Conservation (phyloP, 2,113 vertebrate species). For the Xyrauchen texanus region DNA sequence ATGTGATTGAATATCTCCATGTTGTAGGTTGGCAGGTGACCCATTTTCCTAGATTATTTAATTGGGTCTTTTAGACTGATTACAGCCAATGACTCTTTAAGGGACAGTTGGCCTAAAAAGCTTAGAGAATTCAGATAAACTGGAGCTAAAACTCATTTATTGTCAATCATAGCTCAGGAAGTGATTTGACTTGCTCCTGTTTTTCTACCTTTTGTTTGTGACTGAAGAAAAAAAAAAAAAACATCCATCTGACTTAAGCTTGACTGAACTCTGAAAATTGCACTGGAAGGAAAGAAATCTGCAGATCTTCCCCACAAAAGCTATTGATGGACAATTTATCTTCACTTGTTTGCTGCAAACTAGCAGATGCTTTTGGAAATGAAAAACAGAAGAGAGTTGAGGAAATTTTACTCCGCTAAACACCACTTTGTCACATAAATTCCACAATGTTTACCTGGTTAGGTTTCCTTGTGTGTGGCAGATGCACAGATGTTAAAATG, state of each 20-base stretch:
- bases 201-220: conserved; percentile 16
- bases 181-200: conserved; percentile 54
- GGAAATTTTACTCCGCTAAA: conserved; percentile 56
- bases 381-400: conserved; percentile 54
- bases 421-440: conserved; percentile 68
- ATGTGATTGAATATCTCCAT: conserved; percentile 61
- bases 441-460: conserved; percentile 57
- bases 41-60: conserved; percentile 50
- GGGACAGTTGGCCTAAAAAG: conserved; percentile 44
- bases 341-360: conserved; percentile 50
- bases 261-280: conserved; percentile 66
- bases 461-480: conserved; percentile 61
- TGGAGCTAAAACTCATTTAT: conserved; percentile 55
- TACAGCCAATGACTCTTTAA: conserved; percentile 37
- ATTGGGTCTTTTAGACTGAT: conserved; percentile 53
- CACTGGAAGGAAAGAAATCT: conserved; percentile 44
- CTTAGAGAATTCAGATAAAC: neutral
- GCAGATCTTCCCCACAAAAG: conserved; percentile 56
- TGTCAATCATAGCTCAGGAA: conserved; percentile 47
- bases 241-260: conserved; percentile 46
- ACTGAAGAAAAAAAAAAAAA: conserved; percentile 38
- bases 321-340: conserved; percentile 65
- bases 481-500: conserved; percentile 56
- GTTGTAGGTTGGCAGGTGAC: conserved; percentile 61
- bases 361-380: conserved; percentile 67